phyloP scores from a whole-genome alignment of 2,888 invertebrate species.

The Mythimna loreyi region DNA sequence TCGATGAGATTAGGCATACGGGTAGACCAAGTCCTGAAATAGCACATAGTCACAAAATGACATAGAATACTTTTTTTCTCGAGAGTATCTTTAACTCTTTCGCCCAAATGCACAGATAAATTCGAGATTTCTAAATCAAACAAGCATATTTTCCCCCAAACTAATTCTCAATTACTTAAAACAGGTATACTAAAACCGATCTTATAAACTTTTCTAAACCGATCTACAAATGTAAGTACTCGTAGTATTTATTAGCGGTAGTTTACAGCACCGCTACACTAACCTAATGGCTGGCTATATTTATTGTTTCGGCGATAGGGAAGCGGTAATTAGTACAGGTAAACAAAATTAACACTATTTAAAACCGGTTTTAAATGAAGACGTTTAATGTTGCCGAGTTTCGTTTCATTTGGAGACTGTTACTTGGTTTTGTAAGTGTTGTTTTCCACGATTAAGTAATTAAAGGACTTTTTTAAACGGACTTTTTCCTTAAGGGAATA shows the following conservation, averaged over 20 bases:
- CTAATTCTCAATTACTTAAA: constrained; percentile 5
- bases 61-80: too few species aligned
- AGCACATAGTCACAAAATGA: too few species aligned
- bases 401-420: constrained; percentile 40
- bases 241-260: constrained; percentile 46
- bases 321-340: constrained; percentile 65
- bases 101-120: not conserved
- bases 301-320: constrained; percentile 64
- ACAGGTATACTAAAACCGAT: constrained; percentile 16
- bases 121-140: not conserved
- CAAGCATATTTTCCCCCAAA: constrained; percentile 1
- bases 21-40: too few species aligned
- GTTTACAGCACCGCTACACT: constrained; percentile 34
- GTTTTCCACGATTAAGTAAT: constrained; percentile 25
- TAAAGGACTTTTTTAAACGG: constrained; percentile 6
- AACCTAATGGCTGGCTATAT: constrained; percentile 51
- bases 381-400: constrained; percentile 50
- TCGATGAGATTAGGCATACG: too few species aligned
- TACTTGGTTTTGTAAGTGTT: constrained; percentile 25
- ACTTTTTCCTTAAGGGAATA: constrained; percentile 1
- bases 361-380: constrained; percentile 68
- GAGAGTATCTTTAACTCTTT: too few species aligned
- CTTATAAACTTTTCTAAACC: constrained; percentile 28
- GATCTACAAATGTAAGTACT: constrained; percentile 37
- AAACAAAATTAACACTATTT: constrained; percentile 70